Percentiles rank a stretch among this genome's conserved stretches.
Evolutionary conservation across 2,113 vertebrate genomes (phyloP).

Genomic region (Hylia prasina): DNA sequence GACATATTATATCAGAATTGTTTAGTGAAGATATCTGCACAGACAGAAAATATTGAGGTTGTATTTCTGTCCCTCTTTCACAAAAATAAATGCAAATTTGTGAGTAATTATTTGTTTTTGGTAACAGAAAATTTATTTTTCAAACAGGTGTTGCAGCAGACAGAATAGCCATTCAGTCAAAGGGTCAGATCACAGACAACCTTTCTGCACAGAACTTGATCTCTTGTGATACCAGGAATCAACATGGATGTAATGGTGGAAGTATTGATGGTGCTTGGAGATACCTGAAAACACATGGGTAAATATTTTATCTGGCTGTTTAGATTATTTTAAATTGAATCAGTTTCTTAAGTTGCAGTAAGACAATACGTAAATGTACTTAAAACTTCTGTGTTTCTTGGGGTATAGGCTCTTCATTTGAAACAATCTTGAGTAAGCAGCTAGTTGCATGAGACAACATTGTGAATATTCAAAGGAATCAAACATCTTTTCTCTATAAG

Average conservation of each 20-base stretch:
- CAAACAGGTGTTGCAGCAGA: conserved; percentile 76
- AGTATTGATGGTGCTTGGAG: conserved; percentile 74
- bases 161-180: conserved; percentile 74
- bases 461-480: not conserved
- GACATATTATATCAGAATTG: not conserved
- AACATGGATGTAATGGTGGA: conserved; percentile 72
- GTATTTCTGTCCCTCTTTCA: not conserved
- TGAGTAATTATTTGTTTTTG: not conserved
- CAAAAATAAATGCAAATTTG: not conserved
- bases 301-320: conserved; percentile 41
- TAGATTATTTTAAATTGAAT: not conserved
- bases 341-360: not conserved
- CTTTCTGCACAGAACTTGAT: conserved; percentile 77
- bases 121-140: conserved; percentile 4
- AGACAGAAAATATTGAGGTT: not conserved
- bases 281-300: conserved; percentile 78
- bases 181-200: conserved; percentile 70
- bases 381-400: not conserved
- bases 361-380: not conserved
- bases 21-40: not conserved
- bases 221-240: conserved; percentile 72
- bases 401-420: not conserved
- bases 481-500: not conserved
- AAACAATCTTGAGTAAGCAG: not conserved
- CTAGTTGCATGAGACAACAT: not conserved